Percentiles rank a stretch among this genome's conserved stretches.
Evolutionary conservation across 2,113 vertebrate species (phyloP).

Genomic region (Eurypyga helias): DNA sequence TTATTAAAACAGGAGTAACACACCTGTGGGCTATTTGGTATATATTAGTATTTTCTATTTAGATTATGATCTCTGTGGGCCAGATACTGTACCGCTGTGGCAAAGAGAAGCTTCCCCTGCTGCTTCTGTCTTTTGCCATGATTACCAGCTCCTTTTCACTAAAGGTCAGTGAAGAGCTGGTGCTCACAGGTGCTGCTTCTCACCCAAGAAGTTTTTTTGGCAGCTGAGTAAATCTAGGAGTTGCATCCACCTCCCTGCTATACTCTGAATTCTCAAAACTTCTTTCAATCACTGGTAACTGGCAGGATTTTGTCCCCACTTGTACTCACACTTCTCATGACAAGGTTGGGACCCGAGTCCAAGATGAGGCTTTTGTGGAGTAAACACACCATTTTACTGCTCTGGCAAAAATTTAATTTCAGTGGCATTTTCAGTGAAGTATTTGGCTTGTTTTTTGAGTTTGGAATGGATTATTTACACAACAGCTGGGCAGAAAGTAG

Average conservation of each 20-base stretch:
- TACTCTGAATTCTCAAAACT: neutral
- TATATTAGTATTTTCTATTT: neutral
- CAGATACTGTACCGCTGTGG: neutral
- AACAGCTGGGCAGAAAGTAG: neutral
- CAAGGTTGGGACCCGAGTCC: neutral
- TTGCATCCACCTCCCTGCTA: neutral
- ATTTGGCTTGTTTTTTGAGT: neutral
- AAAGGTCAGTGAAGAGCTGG: neutral
- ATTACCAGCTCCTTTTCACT: neutral
- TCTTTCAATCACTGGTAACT: neutral
- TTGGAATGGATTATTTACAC: conserved; percentile 1
- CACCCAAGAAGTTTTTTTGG: neutral
- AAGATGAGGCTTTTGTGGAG: neutral
- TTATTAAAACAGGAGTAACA: neutral
- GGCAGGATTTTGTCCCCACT: neutral
- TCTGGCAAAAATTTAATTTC: neutral
- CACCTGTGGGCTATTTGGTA: neutral
- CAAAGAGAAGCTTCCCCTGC: neutral
- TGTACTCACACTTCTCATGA: fast-evolving
- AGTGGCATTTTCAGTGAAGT: neutral
- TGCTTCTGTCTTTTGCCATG: neutral
- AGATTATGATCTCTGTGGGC: neutral
- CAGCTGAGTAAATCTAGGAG: neutral
- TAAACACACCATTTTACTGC: neutral
- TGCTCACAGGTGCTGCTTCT: neutral